Base-by-base conservation (phyloP, 2,113 vertebrate species). In the Pseudorhombus dupliciocellatus region DNA sequence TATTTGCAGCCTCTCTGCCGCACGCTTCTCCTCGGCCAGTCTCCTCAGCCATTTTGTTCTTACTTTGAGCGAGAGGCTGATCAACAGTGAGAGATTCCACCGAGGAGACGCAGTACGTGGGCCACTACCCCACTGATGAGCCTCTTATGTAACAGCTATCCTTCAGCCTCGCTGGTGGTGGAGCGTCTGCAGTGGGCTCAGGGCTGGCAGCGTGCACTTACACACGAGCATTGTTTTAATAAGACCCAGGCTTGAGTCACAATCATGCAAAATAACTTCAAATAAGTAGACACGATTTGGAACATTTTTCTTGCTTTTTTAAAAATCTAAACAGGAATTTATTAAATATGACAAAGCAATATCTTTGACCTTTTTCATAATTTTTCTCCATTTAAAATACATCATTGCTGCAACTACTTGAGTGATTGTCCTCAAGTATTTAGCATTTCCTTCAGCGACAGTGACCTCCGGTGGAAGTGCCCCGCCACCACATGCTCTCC, bases 121-220 rank as follows among this genome's bases (percentile, higher is more conserved):
- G 89, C 91, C 84, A 85, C 81, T 84, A 87, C 86, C 89, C 87
- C 84, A 88, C 89, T 91, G 87, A 92, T 91, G 87, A 91, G 88
- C 80, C 68, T 79, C 83, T 91, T 91, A 92, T 92, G 89, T 87
- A 91, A 91, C 81, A 83, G 84, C 78, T 42, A 50, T 86, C 82
- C 87, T 84, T 64, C 83, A 78, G 26, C 67, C 79, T 83, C 25
- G 28, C 63, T 81, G 62, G 40, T 75, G 78, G 31, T 83, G 64
- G 74, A 77, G 73, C 75, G 74, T 71, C 69, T 73, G 75, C 42
- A 64, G 65, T 44, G 72, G 75, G 67, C 46, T n/a, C 74, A n/a
- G 67, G 8, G 60, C 80, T 75, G 79, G 62, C 42, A 40, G 51
- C 10, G 54, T 77, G 18, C 20, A 3, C 6, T 70, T n/a, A n/a